Percentiles rank a stretch among this genome's conserved stretches.
phyloP scores from a whole-genome alignment of 2,888 invertebrate species.

The Hirtodrosophila duncani region DNA sequence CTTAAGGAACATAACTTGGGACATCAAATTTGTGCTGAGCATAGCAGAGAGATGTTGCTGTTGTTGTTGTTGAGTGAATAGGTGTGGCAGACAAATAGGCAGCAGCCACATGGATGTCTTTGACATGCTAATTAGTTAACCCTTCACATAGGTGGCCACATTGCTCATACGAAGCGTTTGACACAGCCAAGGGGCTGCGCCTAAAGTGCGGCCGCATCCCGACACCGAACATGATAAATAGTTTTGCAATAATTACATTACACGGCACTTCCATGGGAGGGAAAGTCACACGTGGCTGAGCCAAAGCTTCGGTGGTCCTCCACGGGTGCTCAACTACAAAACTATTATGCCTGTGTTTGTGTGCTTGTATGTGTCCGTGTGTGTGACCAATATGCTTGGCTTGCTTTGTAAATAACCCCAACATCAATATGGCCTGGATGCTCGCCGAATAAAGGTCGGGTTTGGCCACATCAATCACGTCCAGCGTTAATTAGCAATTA shows the following conservation, averaged over 20 bases:
- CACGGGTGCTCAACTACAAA: no score
- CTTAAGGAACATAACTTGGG: conserved; percentile 28
- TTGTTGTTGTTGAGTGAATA: no score
- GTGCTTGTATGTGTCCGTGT: conserved; percentile 6
- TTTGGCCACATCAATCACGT: conserved; percentile 58
- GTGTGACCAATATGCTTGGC: conserved; percentile 19
- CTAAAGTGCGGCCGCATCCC: conserved; percentile 34
- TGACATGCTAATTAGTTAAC: conserved; percentile 70
- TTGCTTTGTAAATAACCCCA: conserved; percentile 2
- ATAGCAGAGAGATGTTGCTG: no score
- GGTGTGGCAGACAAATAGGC: conserved; percentile 10
- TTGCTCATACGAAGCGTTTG: conserved; percentile 39
- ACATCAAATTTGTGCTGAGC: conserved; percentile 1
- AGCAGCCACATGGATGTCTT: conserved; percentile 59
- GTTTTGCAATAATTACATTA: conserved; percentile 69
- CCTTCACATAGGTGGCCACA: conserved; percentile 28
- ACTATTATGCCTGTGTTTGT: neutral
- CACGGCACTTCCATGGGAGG: conserved; percentile 58
- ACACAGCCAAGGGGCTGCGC: conserved; percentile 49
- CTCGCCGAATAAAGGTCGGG: conserved; percentile 15
- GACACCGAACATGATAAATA: conserved; percentile 66
- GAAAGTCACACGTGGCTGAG: conserved; percentile 70
- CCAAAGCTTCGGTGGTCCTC: no score
- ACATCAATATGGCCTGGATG: conserved; percentile 33
- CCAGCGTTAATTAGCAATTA: conserved; percentile 67